Conservation (phyloP, 2,113 vertebrate species). For the Steatornis caripensis region DNA sequence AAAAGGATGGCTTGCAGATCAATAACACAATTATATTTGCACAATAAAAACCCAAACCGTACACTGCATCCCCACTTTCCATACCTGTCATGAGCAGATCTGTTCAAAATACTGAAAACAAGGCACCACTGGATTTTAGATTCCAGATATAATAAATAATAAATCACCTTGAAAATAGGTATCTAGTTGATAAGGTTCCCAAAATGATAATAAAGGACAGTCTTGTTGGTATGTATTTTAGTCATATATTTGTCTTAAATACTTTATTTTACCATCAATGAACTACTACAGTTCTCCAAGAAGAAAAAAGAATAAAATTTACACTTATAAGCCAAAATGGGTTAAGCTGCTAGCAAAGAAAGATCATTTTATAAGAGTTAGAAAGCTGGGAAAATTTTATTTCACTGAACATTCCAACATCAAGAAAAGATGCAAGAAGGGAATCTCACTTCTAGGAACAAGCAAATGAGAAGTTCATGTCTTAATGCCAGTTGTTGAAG, state of each 20-base stretch:
- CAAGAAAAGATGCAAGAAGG: background rate
- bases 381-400: background rate
- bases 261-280: background rate
- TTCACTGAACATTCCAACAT: background rate
- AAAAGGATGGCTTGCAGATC: background rate
- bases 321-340: background rate
- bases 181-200: background rate
- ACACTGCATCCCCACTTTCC: background rate
- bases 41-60: background rate
- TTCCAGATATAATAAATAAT: background rate
- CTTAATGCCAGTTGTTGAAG: background rate
- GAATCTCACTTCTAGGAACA: background rate
- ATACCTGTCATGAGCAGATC: background rate
- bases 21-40: background rate
- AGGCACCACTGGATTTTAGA: background rate
- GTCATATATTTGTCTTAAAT: background rate
- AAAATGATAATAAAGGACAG: background rate
- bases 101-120: background rate
- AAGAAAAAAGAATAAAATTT: background rate
- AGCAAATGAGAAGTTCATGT: background rate
- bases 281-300: background rate
- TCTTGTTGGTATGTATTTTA: background rate
- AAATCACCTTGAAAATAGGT: background rate
- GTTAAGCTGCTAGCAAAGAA: background rate
- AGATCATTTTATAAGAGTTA: background rate